phyloP scores from a whole-genome alignment of 2,113 vertebrate species.

The Clarias gariepinus region DNA sequence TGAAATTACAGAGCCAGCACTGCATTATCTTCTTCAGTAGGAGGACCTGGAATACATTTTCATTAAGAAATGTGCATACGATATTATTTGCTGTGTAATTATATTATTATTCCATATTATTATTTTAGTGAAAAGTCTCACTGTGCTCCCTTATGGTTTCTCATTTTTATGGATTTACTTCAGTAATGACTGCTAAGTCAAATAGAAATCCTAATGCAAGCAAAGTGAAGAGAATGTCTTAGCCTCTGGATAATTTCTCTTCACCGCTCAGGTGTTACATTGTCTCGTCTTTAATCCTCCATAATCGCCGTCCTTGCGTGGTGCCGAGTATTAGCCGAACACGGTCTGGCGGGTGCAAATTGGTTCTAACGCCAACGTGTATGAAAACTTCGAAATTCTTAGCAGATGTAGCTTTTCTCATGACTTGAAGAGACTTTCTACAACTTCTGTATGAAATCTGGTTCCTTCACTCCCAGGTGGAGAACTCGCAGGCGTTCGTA shows the following conservation, averaged over 20 bases:
- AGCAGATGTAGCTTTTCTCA: background rate
- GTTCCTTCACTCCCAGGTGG: slow-evolving; percentile 74
- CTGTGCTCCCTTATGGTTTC: background rate
- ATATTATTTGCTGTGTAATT: slow-evolving; percentile 8
- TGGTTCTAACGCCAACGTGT: background rate
- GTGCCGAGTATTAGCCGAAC: background rate
- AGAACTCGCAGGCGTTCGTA: slow-evolving; percentile 86
- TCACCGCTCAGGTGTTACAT: slow-evolving; percentile 37
- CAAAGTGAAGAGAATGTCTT: slow-evolving; percentile 29
- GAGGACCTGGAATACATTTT: background rate
- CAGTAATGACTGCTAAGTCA: slow-evolving; percentile 22
- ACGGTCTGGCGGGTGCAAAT: background rate
- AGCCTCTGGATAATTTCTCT: slow-evolving; percentile 26
- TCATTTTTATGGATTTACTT: slow-evolving; percentile 4
- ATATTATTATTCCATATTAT: background rate
- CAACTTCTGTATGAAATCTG: background rate
- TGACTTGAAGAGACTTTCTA: slow-evolving; percentile 3
- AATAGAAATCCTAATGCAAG: slow-evolving; percentile 34
- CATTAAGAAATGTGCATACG: slow-evolving; percentile 11
- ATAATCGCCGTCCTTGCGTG: slow-evolving; percentile 21
- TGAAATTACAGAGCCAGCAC: background rate
- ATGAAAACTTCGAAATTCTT: slow-evolving; percentile 2
- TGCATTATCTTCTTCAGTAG: background rate
- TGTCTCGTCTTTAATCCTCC: slow-evolving; percentile 28
- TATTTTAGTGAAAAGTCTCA: background rate